phyloP scores from a whole-genome alignment of 1,140 invertebrate genomes.

The Battus philenor region DNA sequence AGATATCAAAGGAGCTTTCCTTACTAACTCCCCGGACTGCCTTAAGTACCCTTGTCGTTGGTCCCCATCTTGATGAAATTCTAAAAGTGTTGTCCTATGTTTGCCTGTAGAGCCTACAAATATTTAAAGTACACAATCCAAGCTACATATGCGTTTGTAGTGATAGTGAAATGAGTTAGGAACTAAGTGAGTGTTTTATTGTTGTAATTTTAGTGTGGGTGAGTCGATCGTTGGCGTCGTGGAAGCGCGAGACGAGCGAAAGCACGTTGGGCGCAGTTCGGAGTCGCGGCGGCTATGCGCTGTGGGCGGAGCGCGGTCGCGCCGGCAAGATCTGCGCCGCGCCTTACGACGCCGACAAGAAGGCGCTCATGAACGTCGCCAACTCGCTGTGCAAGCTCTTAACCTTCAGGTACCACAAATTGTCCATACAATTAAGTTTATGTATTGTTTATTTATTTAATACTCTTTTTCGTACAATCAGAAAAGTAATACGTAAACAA shows the following conservation, averaged over 20 bases:
- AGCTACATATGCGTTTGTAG: too few relatives aligned
- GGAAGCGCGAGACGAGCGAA: constrained; percentile 70
- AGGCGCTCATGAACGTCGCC: constrained; percentile 78
- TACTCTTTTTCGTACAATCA: neutral
- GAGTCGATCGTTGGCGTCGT: constrained; percentile 79
- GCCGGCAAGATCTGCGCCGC: constrained; percentile 86
- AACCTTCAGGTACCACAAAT: constrained; percentile 86
- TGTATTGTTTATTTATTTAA: constrained; percentile 32
- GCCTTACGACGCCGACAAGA: constrained; percentile 78
- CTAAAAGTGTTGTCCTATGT: too few relatives aligned
- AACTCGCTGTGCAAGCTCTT: constrained; percentile 85
- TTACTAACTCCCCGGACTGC: too few relatives aligned
- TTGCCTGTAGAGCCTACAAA: too few relatives aligned
- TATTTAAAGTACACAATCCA: too few relatives aligned
- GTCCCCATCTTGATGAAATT: too few relatives aligned
- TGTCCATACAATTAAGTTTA: too few relatives aligned
- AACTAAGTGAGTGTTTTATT: too few relatives aligned
- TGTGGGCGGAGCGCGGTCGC: constrained; percentile 89
- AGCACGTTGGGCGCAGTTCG: constrained; percentile 81
- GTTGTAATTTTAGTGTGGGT: constrained; percentile 84
- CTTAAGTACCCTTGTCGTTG: too few relatives aligned
- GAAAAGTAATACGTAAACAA: neutral
- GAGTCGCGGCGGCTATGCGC: constrained; percentile 84
- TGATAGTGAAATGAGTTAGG: too few relatives aligned
- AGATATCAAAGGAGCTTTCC: too few relatives aligned